Evolutionary conservation across 92 coral and sea anemone species (phyloP), one percentile per base, ranked within the genome.

Genomic region (Zoanthus sansibaricus): DNA sequence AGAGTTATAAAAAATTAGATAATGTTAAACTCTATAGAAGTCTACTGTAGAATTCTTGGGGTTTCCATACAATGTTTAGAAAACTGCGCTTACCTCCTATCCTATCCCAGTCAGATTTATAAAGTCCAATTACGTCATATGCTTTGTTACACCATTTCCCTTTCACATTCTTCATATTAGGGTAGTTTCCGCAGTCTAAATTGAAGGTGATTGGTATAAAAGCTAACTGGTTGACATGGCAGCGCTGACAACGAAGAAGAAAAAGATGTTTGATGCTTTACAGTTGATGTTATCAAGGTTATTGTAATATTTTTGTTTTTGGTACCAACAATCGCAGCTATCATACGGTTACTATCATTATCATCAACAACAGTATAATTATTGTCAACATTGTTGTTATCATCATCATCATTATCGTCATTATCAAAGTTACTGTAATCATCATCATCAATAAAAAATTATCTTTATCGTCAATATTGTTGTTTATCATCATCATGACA

Each of bases 81-180:
- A 37, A 37, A 0, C 42, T 37, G 42, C 2, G 42, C 42, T 64
- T 46, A 89, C 98, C 98, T 90, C 94, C 93, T 2, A 91, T 47
- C 64, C 83, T 71, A 16, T 89, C 89, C 98, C 95, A 94, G 86
- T 94, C 98, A 2, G 88, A 72, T 82, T 94, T 90, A 54, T 86
- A 91, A 42, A 94, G 86, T 47, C 91, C 98, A 70, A 94, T 91
- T 68, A 93, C 83, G 37, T 90, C 89, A 89, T 95, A 95, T 17
- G 87, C 94, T 55, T 93, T 91, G 87, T 75, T 72, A 83, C 90
- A 37, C 94, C 93, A 94, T 13, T 72, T 86, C 6, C 95, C 95
- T 37, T 83, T 59, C 62, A 92, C 90, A 16, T 84, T 58, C n/a
- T 56, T 76, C 16, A 71, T 66, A 11, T 77, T 66, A 21, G 95